Evolutionary conservation across 2,113 vertebrate genomes (phyloP).

Genomic region (Otis tarda): DNA sequence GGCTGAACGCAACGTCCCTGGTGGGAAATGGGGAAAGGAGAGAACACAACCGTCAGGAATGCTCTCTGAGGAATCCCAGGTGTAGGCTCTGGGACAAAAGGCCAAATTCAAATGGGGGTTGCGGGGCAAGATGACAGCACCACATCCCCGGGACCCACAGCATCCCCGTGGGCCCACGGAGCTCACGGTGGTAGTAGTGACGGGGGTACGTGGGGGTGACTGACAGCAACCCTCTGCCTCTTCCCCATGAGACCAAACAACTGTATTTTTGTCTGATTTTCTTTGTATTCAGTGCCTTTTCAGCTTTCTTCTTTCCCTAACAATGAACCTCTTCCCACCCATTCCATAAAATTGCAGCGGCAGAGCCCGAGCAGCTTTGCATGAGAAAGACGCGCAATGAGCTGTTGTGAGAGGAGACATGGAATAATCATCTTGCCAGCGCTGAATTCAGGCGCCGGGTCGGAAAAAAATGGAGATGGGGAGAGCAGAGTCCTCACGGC

Average conservation of each 20-base stretch:
- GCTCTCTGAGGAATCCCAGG: background rate
- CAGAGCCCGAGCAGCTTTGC: background rate
- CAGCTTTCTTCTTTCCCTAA: background rate
- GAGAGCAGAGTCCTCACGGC: background rate
- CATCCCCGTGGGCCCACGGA: background rate
- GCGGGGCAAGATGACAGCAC: background rate
- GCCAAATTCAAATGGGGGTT: background rate
- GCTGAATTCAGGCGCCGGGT: background rate
- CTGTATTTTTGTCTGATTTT: background rate
- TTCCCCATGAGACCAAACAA: background rate
- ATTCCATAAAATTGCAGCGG: background rate
- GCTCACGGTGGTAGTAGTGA: background rate
- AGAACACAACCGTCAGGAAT: rapidly evolving
- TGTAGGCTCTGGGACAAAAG: background rate
- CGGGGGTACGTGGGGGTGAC: rapidly evolving
- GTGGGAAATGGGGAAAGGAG: background rate
- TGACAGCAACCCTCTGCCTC: background rate
- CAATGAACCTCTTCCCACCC: background rate
- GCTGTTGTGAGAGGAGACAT: background rate
- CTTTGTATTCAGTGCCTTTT: background rate
- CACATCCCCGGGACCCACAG: background rate
- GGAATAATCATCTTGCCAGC: background rate
- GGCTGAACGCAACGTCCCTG: background rate
- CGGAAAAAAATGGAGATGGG: background rate
- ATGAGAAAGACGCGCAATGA: background rate